A percentile compares a stretch with the other conserved stretches of the same genome.
phyloP scores from a whole-genome alignment of 2,113 vertebrate species.

The Microtus richardsoni region DNA sequence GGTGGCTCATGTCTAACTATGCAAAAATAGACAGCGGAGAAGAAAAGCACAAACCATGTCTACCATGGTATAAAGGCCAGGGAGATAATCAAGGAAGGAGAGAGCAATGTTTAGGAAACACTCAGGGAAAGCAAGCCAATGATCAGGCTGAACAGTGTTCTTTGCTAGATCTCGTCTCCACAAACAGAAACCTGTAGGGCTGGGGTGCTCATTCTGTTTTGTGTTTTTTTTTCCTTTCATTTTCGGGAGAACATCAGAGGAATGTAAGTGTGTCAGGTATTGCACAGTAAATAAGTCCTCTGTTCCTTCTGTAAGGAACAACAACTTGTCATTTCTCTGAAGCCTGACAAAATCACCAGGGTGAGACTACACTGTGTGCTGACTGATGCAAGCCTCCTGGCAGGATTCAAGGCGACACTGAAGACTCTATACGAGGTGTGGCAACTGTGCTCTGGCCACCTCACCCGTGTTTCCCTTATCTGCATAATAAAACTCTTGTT shows the following conservation, averaged over 20 bases:
- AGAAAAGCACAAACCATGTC: neutral
- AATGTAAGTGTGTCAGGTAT: neutral
- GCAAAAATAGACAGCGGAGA: neutral
- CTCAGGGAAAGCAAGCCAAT: neutral
- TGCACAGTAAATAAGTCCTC: neutral
- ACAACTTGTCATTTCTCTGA: constrained; percentile 7
- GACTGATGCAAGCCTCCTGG: neutral
- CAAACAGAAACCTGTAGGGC: neutral
- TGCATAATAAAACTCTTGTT: neutral
- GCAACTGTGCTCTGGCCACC: neutral
- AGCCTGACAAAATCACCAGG: neutral
- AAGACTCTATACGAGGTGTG: neutral
- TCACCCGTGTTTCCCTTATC: neutral
- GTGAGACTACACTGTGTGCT: neutral
- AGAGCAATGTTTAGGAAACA: neutral
- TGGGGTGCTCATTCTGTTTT: neutral
- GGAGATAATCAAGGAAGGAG: neutral
- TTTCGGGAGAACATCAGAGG: neutral
- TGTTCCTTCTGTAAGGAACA: neutral
- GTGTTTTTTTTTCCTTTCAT: neutral
- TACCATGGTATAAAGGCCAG: neutral
- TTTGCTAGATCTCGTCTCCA: neutral
- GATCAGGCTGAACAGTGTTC: neutral
- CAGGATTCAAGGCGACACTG: neutral
- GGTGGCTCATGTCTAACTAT: neutral